These are phyloP conservation scores for Vicugna pacos DNA, from an alignment of 2,113 vertebrate genomes.

Conservation along the genomic window DNA sequence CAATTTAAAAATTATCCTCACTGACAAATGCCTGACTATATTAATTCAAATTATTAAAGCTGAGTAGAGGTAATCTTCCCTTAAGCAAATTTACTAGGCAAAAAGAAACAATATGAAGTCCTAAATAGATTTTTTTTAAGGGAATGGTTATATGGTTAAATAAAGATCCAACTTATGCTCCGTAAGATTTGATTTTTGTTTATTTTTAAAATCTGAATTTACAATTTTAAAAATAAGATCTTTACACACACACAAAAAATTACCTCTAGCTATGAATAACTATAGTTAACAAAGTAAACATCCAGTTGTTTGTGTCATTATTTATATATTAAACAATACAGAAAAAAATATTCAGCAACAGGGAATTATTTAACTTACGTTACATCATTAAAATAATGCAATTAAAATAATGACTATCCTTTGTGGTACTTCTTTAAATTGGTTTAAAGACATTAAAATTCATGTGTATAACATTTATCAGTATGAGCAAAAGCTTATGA, in stretches of 20 bases:
- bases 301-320: neutral
- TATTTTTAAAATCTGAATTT: neutral
- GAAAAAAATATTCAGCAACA: neutral
- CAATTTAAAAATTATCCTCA: neutral
- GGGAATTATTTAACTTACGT: neutral
- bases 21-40: neutral
- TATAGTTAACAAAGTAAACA: neutral
- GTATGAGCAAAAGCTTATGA: neutral
- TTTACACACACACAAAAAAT: neutral
- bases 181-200: neutral
- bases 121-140: neutral
- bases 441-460: constrained; percentile 2
- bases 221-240: neutral
- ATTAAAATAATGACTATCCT: neutral
- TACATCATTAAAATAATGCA: constrained; percentile 31
- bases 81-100: neutral
- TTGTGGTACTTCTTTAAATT: constrained; percentile 13
- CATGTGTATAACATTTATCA: neutral
- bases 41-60: constrained; percentile 19
- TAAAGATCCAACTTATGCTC: neutral
- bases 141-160: neutral
- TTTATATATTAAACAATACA: constrained; percentile 27
- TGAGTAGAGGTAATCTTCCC: neutral
- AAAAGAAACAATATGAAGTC: neutral
- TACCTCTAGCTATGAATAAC: neutral